A percentile compares a stretch with the other conserved stretches of the same genome.
Evolutionary conservation across 2,113 vertebrate species (phyloP).

Genomic region (Chloroceryle aenea): DNA sequence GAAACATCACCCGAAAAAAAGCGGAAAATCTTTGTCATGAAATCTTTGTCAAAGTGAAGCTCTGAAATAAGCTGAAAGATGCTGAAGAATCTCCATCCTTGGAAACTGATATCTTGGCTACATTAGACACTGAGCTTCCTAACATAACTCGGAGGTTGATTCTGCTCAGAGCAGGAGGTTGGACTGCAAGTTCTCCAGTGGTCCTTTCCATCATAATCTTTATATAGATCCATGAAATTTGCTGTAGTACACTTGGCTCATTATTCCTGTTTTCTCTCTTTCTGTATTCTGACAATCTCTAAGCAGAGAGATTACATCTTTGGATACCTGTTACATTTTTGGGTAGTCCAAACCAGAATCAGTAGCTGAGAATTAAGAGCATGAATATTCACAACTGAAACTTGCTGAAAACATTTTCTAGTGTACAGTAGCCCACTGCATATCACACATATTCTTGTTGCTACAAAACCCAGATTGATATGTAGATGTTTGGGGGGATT

Average conservation of each 20-base stretch:
- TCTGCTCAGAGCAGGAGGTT: neutral
- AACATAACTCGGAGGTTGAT: neutral
- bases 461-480: neutral
- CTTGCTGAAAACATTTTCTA: neutral
- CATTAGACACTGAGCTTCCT: rapidly evolving
- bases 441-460: neutral
- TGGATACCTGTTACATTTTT: neutral
- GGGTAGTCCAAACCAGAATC: neutral
- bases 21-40: neutral
- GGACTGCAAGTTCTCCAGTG: neutral
- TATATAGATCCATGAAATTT: neutral
- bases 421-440: neutral
- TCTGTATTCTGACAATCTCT: neutral
- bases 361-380: neutral
- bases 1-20: neutral
- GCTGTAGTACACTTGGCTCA: neutral
- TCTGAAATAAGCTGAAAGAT: neutral
- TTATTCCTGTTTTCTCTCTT: neutral
- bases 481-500: too few relatives aligned
- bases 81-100: neutral
- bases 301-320: neutral
- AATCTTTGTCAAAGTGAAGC: neutral
- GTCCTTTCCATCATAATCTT: neutral
- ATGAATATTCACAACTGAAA: neutral
- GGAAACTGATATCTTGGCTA: neutral